These are phyloP conservation scores for Drosophila nikananu DNA, from an alignment of 1,140 invertebrate genomes.

Conservation along the genomic window DNA sequence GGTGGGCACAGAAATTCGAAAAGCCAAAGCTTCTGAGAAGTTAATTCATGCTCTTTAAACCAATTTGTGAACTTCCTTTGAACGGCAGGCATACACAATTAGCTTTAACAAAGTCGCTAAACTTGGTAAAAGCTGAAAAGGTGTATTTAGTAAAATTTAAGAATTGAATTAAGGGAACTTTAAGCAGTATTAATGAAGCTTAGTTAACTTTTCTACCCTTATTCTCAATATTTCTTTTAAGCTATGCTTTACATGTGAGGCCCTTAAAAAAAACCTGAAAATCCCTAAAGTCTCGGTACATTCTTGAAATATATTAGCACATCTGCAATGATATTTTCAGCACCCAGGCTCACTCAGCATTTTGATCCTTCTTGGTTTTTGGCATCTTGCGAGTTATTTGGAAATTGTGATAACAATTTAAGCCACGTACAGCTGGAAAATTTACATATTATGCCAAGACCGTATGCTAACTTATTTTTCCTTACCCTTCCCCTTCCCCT, in stretches of 20 bases:
- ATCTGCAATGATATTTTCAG: slow-evolving; percentile 10
- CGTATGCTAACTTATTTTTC: slow-evolving; percentile 20
- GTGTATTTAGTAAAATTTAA: too few relatives aligned
- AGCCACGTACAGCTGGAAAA: slow-evolving; percentile 55
- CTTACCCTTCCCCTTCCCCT: not conserved
- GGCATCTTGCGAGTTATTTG: slow-evolving; percentile 32
- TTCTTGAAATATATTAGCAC: slow-evolving; percentile 9
- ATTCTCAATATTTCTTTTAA: too few relatives aligned
- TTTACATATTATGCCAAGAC: slow-evolving; percentile 60
- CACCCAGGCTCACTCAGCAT: slow-evolving; percentile 8
- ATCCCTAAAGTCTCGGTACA: not conserved
- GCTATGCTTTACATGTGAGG: not conserved
- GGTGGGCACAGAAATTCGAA: not conserved
- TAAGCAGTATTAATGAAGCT: not conserved
- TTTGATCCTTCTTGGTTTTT: slow-evolving; percentile 26
- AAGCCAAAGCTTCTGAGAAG: not conserved
- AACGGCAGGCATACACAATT: too few relatives aligned
- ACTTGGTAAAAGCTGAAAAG: not conserved
- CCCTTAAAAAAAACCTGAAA: not conserved
- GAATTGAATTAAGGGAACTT: not conserved
- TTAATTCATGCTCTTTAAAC: not conserved
- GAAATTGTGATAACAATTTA: slow-evolving; percentile 58
- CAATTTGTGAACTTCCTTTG: too few relatives aligned
- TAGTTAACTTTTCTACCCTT: not conserved
- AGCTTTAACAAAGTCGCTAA: not conserved